Conservation (phyloP, 1,140 invertebrate species). For the Drosophila pectinifera region DNA sequence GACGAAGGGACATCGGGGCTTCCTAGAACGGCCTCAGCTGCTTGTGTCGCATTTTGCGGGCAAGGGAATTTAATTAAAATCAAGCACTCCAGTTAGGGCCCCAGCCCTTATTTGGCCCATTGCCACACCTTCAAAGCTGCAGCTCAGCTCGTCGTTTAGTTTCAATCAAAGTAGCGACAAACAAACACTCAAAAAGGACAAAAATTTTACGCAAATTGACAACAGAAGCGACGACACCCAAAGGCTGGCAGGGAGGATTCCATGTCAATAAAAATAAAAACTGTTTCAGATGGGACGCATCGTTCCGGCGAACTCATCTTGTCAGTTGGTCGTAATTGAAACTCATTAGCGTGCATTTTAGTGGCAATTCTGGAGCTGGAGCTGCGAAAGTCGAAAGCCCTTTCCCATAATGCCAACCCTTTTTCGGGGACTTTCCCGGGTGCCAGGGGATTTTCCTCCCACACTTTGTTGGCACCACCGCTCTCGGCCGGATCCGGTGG, state of each 20-base stretch:
- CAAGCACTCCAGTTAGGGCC: slow-evolving; percentile 33
- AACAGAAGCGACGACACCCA: slow-evolving; percentile 69
- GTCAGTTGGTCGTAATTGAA: slow-evolving; percentile 76
- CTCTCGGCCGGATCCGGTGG: slow-evolving; percentile 19
- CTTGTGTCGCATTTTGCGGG: slow-evolving; percentile 64
- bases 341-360: slow-evolving; percentile 84
- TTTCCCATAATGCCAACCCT: slow-evolving; percentile 59
- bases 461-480: slow-evolving; percentile 12
- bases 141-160: slow-evolving; percentile 69
- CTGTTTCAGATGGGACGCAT: slow-evolving; percentile 42
- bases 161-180: slow-evolving; percentile 80
- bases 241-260: slow-evolving; percentile 14
- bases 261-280: slow-evolving; percentile 71
- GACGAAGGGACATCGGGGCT: slow-evolving; percentile 17
- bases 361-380: slow-evolving; percentile 67
- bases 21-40: slow-evolving; percentile 65
- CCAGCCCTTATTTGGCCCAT: slow-evolving; percentile 1
- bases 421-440: slow-evolving; percentile 34
- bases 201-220: slow-evolving; percentile 74
- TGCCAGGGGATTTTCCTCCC: neutral
- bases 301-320: slow-evolving; percentile 8
- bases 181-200: slow-evolving; percentile 46
- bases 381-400: slow-evolving; percentile 25
- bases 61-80: slow-evolving; percentile 82
- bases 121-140: slow-evolving; percentile 23